Percentiles rank a stretch among this genome's conserved stretches.
These are phyloP conservation scores for Oriolus oriolus DNA, from an alignment of 2,113 vertebrate species.

Conservation along the genomic window DNA sequence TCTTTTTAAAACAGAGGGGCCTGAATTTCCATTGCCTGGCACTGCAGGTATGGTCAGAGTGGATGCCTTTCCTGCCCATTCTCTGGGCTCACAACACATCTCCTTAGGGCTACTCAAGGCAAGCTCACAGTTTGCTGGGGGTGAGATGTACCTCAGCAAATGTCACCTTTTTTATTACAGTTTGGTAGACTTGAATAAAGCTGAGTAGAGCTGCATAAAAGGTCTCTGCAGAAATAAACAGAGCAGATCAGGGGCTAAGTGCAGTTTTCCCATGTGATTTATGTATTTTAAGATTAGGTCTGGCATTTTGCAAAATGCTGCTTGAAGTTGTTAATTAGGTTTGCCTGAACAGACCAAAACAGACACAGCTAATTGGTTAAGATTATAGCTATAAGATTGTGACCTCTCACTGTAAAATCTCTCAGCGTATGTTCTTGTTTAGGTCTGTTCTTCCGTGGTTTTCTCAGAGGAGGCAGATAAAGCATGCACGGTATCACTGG, in stretches of 20 bases:
- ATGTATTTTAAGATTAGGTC: not conserved
- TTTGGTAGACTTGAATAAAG: not conserved
- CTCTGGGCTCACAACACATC: not conserved
- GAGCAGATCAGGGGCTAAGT: not conserved
- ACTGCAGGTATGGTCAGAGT: not conserved
- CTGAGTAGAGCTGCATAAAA: not conserved
- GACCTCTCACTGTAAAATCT: not conserved
- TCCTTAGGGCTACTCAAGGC: not conserved
- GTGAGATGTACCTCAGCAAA: not conserved
- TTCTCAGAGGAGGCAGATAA: not conserved
- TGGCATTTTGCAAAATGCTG: not conserved
- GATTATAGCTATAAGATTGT: not conserved
- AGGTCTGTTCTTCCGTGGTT: not conserved
- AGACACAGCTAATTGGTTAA: constrained; percentile 2
- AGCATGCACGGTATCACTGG: not conserved
- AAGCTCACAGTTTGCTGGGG: not conserved
- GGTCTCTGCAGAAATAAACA: not conserved
- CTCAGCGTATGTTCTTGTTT: not conserved
- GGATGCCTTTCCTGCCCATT: not conserved
- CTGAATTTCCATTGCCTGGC: not conserved
- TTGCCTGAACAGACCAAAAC: not conserved
- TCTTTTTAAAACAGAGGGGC: not conserved
- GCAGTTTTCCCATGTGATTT: not conserved
- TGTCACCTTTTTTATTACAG: not conserved
- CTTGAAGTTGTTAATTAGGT: constrained; percentile 3